phyloP scores from a whole-genome alignment of 2,888 invertebrate genomes.

The Liopterus haemorrhoidalis region DNA sequence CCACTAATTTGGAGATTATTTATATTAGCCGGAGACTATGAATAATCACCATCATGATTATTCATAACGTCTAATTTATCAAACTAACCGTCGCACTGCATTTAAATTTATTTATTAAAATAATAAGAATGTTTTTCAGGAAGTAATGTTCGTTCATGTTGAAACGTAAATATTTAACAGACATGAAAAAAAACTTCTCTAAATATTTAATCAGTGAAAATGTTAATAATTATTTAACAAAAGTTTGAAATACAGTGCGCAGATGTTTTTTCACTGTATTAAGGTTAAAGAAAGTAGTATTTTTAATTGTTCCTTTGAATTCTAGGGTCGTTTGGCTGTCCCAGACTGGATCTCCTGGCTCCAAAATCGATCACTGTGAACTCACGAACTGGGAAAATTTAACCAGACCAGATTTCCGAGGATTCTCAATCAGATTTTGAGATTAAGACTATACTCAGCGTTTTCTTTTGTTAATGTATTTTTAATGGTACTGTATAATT shows the following conservation, averaged over 20 bases:
- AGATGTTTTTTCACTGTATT: too few species aligned
- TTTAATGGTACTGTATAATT: slow-evolving; percentile 1
- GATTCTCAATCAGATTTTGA: slow-evolving; percentile 79
- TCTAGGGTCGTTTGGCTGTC: slow-evolving; percentile 77
- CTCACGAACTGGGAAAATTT: slow-evolving; percentile 75
- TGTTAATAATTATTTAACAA: background rate
- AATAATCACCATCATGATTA: too few species aligned
- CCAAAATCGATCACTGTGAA: slow-evolving; percentile 76
- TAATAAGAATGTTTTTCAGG: too few species aligned
- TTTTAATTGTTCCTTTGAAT: slow-evolving; percentile 11
- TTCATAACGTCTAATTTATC: too few species aligned
- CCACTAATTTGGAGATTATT: too few species aligned
- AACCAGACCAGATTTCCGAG: slow-evolving; percentile 59
- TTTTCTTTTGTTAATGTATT: background rate
- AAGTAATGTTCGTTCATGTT: too few species aligned
- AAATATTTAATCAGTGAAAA: slow-evolving; percentile 6
- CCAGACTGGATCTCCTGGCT: slow-evolving; percentile 76
- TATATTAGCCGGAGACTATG: too few species aligned
- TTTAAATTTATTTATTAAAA: too few species aligned
- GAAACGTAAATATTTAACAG: slow-evolving; percentile 4
- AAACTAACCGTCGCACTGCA: too few species aligned
- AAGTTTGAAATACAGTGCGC: too few species aligned
- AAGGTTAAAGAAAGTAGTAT: too few species aligned
- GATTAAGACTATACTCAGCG: too few species aligned
- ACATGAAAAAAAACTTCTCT: slow-evolving; percentile 7